Conservation (phyloP, 2,113 vertebrate species). For the Xenopus laevis region DNA sequence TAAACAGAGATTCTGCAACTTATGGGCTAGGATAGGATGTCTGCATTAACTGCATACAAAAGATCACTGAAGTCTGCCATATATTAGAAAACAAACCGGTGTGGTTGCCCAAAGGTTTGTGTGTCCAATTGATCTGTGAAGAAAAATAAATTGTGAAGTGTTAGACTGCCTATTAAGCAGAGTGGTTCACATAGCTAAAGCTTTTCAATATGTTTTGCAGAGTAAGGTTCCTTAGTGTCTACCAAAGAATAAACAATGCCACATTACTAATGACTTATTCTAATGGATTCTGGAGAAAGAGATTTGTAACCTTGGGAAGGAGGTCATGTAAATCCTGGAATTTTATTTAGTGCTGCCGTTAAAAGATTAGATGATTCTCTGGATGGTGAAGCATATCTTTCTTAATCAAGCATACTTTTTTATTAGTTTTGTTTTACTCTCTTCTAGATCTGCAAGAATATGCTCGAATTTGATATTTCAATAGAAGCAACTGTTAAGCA, state of each 20-base stretch:
- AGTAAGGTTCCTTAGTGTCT: constrained; percentile 52
- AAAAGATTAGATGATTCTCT: constrained; percentile 36
- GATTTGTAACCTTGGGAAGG: constrained; percentile 54
- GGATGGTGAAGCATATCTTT: neutral
- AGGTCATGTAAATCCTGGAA: constrained; percentile 27
- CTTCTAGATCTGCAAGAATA: constrained; percentile 69
- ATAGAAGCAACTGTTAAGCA: constrained; percentile 69
- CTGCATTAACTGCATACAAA: no score
- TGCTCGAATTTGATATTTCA: constrained; percentile 66
- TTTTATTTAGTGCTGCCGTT: constrained; percentile 27
- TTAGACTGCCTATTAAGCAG: no score
- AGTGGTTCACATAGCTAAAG: constrained; percentile 50
- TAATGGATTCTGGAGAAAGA: constrained; percentile 51
- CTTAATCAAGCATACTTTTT: neutral
- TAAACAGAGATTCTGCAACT: no score
- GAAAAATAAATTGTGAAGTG: no score
- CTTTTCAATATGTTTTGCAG: constrained; percentile 50
- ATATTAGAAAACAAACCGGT: no score
- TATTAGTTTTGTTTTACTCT: no score
- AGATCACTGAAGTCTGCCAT: no score
- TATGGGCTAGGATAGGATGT: no score
- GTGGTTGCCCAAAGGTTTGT: no score
- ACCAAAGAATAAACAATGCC: constrained; percentile 24
- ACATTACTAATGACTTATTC: constrained; percentile 22
- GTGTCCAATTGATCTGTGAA: no score